phyloP scores from a whole-genome alignment of 2,797 vertebrate species.

The Phrynocephalus vlangalii region DNA sequence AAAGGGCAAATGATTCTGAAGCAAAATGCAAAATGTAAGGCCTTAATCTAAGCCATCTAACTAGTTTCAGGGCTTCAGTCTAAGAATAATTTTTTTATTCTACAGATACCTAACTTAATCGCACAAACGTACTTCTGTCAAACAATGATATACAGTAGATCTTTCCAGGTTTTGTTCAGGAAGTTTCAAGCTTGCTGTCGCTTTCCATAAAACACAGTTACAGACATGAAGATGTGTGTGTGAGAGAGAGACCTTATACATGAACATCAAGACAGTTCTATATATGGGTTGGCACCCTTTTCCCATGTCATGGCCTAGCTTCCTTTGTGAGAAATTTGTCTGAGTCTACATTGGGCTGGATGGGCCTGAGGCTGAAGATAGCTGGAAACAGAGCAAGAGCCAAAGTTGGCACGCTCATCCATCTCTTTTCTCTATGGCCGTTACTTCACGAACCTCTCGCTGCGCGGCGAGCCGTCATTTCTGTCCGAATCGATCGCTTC shows the following conservation, averaged over 20 bases:
- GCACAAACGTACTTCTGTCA: constrained; percentile 70
- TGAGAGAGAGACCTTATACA: constrained; percentile 13
- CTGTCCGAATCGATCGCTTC: no score
- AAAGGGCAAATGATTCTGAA: constrained; percentile 35
- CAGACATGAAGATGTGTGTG: constrained; percentile 55
- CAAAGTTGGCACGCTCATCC: neutral
- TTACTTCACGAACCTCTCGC: no score
- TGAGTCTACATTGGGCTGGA: neutral
- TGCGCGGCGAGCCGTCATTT: no score
- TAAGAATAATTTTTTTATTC: constrained; percentile 53
- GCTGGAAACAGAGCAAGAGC: neutral
- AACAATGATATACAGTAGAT: constrained; percentile 61
- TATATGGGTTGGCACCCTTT: neutral
- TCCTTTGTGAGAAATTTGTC: neutral
- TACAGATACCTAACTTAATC: constrained; percentile 59
- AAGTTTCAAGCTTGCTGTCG: constrained; percentile 63
- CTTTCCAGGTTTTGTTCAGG: constrained; percentile 66
- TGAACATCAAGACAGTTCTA: constrained; percentile 44
- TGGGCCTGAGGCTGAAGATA: neutral
- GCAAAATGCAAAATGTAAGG: constrained; percentile 18
- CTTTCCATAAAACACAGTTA: constrained; percentile 45
- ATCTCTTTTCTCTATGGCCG: neutral
- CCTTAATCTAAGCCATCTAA: constrained; percentile 15
- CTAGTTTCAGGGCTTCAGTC: neutral
- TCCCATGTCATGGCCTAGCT: neutral